Evolutionary conservation across 2,888 invertebrate species (phyloP), one percentile per base, ranked within the genome.

Genomic region (Lydus trimaculatus): DNA sequence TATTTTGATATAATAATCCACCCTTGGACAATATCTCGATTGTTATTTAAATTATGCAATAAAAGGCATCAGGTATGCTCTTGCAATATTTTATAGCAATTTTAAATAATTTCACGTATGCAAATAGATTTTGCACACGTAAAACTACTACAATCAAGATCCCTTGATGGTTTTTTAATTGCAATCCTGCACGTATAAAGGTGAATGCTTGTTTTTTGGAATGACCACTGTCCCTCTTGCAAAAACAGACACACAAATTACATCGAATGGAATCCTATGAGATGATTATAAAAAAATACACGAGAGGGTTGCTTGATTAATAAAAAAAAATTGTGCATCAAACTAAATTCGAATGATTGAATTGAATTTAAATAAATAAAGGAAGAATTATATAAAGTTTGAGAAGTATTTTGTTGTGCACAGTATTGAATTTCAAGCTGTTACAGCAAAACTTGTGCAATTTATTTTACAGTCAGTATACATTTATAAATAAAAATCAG

Each of bases 351-450:
- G 17, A n/a, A 43, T 43, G 9, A 11, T 33, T 5, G 33, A 33
- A 33, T 33, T 33, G 0, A 8, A 43, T 17, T 43, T 43, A 23
- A 23, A 48, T 20, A 48, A 52, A 52, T 20, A 20, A 9, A 2
- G 20, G 11, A 52, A 52, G 11, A 52, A 52, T 39, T 39, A 39
- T 23, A 23, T 43, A 43, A 43, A 52, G 48, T 52, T 52, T 23
- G 48, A 8, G 23, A 20, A 8, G 48, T 9, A 52, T 23, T n/a
- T n/a, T 23, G 56, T 20, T 11, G 56, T 56, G 56, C 56, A 20
- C 48, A 56, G 13, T 56, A 56, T 56, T 20, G 25, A 25, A 56
- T 56, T 56, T 56, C 56, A 23, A 56, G 56, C 56, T 56, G 25
- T 25, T 56, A 15, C 56, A 25, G 15, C 25, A 56, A 15, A 56